Evolutionary conservation across 1,140 invertebrate species (phyloP).

Genomic region (Antheraea mylitta): DNA sequence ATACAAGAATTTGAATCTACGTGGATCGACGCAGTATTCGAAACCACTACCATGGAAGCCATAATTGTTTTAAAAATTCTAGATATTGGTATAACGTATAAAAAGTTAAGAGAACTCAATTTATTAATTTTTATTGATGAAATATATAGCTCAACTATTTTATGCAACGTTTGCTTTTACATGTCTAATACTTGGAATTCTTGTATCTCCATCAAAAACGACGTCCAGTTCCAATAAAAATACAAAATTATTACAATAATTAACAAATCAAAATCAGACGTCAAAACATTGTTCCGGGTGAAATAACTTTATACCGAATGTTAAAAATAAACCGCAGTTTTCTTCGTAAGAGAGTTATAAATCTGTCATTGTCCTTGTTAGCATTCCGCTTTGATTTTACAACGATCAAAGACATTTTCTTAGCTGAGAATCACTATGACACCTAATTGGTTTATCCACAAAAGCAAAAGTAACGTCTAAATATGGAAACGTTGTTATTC

Average conservation of each 20-base stretch:
- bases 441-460: conserved; percentile 66
- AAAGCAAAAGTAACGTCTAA: conserved; percentile 28
- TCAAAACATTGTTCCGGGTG: conserved; percentile 17
- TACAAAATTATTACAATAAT: conserved; percentile 7
- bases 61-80: too few relatives aligned
- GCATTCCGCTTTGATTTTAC: conserved; percentile 54
- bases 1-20: too few relatives aligned
- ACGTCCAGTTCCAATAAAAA: neutral
- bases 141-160: too few relatives aligned
- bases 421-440: conserved; percentile 32
- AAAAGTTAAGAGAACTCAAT: too few relatives aligned
- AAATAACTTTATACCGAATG: conserved; percentile 30
- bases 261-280: conserved; percentile 13
- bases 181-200: neutral
- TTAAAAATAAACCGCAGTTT: conserved; percentile 34
- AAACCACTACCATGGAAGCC: too few relatives aligned
- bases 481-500: conserved; percentile 25
- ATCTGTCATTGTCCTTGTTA: conserved; percentile 70
- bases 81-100: too few relatives aligned
- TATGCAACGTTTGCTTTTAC: too few relatives aligned
- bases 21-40: too few relatives aligned
- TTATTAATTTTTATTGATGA: too few relatives aligned
- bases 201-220: neutral
- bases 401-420: conserved; percentile 58
- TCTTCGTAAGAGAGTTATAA: conserved; percentile 56